Base-by-base conservation (phyloP, 1,140 invertebrate species). In the Lasioglossum baleicum region DNA sequence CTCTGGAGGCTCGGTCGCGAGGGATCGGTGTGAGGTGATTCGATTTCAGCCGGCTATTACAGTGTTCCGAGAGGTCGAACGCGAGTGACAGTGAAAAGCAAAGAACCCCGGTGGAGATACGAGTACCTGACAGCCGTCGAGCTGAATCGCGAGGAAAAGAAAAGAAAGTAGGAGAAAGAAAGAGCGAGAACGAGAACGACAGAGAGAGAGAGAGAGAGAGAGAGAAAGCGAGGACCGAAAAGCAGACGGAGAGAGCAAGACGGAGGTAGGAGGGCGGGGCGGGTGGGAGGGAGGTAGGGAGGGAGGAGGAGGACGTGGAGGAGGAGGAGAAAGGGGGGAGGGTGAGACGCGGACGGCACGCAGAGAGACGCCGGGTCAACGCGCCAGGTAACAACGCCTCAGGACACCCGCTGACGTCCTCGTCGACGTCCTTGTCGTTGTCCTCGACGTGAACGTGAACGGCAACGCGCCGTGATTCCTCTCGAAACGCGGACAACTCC, bases 341-440 rank as follows among this genome's bases (percentile, higher is more conserved):
- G 82, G 81, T 84, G 85, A 85, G 85, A 81, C 86, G 73, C 79
- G 75, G 82, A 82, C 79, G 85, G 83, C 80, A 87, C 84, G 85
- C 84, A 85, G 84, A 87, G 85, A 87, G 85, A 78, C 77, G 84
- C 81, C 84, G 85, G 85, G 85, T 87, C 85, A 87, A 87, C 85
- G 85, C 84, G 85, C 85, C 85, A 87, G 85, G 85, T 85, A 87
- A 83, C 85, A 87, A 87, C 85, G 85, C 85, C 85, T 87, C 84
- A 71, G 85, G 81, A 86, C 84, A 83, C 51, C 84, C 86, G 80
- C 75, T 83, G 84, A 71, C 88, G 79, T 82, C 75, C 83, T 83
- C 81, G 81, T 75, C 83, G 68, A 68, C 74, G 80, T 80, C 78
- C 75, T 69, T 71, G 74, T 53, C 68, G 44, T 48, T 64, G 74